Conservation (phyloP, 2,113 vertebrate species). For the Emydura subglobosa region DNA sequence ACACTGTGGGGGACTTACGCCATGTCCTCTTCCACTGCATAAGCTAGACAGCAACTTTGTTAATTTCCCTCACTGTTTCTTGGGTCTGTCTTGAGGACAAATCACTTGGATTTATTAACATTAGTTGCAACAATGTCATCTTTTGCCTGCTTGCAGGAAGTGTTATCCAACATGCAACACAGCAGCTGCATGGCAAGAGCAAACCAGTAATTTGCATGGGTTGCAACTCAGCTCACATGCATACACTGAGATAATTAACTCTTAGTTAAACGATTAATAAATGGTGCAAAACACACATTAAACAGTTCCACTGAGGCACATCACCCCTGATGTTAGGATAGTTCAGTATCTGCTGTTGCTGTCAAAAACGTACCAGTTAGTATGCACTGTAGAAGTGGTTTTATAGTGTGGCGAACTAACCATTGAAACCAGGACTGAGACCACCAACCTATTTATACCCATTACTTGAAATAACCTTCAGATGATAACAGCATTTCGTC, state of each 20-base stretch:
- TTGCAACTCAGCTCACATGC: accelerated
- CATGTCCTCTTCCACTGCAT: background rate
- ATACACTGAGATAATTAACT: background rate
- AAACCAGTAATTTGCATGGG: background rate
- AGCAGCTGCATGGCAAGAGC: too few species aligned
- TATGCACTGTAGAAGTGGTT: accelerated
- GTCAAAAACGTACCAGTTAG: background rate
- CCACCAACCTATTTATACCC: background rate
- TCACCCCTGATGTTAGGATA: background rate
- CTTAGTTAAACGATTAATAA: background rate
- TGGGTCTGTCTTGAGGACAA: background rate
- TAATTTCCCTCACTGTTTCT: background rate
- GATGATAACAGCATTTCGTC: background rate
- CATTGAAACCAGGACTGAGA: background rate
- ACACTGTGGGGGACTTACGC: background rate
- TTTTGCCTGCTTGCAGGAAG: background rate
- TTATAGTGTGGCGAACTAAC: background rate
- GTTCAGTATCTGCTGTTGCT: background rate
- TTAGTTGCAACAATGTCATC: background rate
- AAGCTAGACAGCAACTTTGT: background rate
- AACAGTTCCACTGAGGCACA: background rate
- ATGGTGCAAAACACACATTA: background rate
- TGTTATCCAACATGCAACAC: background rate
- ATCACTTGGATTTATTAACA: background rate
- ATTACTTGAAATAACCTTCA: background rate